A percentile compares a stretch with the other conserved stretches of the same genome.
Evolutionary conservation across 1,140 invertebrate species (phyloP).

Genomic region (Zeugodacus cucurbitae): DNA sequence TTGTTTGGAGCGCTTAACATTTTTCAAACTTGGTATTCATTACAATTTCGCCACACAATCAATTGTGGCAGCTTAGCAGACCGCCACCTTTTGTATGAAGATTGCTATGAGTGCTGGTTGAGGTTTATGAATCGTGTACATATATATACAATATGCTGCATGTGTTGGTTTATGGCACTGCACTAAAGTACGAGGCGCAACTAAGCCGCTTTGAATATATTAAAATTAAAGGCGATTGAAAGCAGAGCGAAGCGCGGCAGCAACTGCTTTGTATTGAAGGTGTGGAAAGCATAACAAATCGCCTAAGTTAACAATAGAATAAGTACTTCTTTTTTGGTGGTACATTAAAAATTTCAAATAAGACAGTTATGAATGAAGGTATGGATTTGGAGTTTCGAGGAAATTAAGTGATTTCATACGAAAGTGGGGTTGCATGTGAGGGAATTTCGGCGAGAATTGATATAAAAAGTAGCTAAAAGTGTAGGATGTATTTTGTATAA

Average conservation of each 20-base stretch:
- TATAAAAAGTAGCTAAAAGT: too few relatives aligned
- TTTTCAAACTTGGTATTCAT: slow-evolving; percentile 29
- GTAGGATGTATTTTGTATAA: too few relatives aligned
- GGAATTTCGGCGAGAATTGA: too few relatives aligned
- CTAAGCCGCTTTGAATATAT: slow-evolving; percentile 26
- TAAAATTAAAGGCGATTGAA: not conserved
- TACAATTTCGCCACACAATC: slow-evolving; percentile 32
- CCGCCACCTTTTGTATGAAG: not conserved
- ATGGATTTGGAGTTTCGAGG: not conserved
- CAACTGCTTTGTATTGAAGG: not conserved
- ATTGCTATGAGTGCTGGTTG: not conserved
- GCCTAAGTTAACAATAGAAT: slow-evolving; percentile 21
- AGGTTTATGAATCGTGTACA: not conserved
- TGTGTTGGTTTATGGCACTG: not conserved
- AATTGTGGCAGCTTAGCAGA: slow-evolving; percentile 24
- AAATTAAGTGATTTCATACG: not conserved
- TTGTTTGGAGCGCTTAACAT: slow-evolving; percentile 6
- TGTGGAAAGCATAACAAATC: slow-evolving; percentile 36
- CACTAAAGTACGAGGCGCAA: slow-evolving; percentile 10
- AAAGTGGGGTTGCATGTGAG: too few relatives aligned
- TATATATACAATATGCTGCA: not conserved
- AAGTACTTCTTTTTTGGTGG: not conserved
- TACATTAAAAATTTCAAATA: not conserved
- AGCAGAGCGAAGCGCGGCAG: not conserved
- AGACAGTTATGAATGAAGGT: not conserved